phyloP scores from a whole-genome alignment of 2,797 vertebrate species.

The Euphonia xanthogaster region DNA sequence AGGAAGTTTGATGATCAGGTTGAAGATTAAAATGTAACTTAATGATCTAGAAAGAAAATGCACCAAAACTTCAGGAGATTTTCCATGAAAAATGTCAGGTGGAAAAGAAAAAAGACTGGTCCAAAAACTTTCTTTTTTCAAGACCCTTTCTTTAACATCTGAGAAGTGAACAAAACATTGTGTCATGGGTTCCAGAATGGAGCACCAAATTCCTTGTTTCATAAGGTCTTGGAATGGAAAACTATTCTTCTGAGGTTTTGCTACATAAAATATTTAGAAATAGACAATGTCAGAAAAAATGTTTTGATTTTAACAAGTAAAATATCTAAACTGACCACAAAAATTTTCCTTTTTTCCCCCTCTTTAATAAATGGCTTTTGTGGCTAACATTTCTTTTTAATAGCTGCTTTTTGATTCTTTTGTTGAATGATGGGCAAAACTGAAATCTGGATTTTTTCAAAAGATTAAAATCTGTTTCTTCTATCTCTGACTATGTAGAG shows the following conservation, averaged over 20 bases:
- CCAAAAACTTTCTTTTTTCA: neutral
- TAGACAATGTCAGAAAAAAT: neutral
- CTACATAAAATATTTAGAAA: neutral
- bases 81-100: neutral
- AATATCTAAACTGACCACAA: neutral
- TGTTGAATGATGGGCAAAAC: neutral
- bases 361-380: neutral
- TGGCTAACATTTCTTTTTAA: neutral
- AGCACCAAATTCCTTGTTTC: neutral
- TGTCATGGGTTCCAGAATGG: neutral
- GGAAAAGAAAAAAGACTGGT: neutral
- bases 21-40: slow-evolving; percentile 26
- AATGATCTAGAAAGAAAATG: neutral
- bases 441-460: neutral
- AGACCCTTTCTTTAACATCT: neutral
- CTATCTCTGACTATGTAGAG: neutral
- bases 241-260: neutral
- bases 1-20: slow-evolving; percentile 32
- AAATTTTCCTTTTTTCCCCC: fast-evolving
- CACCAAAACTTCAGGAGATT: neutral
- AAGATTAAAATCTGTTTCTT: neutral
- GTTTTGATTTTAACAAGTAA: neutral
- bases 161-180: neutral
- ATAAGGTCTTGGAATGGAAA: neutral
- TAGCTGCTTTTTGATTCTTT: neutral